Evolutionary conservation across 2,888 invertebrate genomes (phyloP).

Genomic region (Periphyllus acericola): DNA sequence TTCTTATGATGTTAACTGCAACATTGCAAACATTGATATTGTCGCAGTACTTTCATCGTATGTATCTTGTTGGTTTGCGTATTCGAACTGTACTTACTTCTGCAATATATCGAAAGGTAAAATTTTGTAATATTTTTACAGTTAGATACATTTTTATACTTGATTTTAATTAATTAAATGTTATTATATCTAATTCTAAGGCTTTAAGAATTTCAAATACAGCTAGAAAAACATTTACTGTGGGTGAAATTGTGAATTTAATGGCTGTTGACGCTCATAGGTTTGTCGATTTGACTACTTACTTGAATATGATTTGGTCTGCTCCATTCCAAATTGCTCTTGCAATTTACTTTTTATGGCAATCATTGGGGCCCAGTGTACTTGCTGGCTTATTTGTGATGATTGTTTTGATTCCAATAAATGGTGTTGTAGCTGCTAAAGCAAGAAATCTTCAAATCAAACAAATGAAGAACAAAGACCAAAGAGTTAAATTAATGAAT

Average conservation of each 20-base stretch:
- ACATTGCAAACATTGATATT: slow-evolving; percentile 70
- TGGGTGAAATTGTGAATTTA: slow-evolving; percentile 70
- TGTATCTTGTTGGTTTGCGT: slow-evolving; percentile 71
- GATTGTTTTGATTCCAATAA: slow-evolving; percentile 72
- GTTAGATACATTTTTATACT: not conserved
- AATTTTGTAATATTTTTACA: not conserved
- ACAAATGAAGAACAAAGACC: slow-evolving; percentile 72
- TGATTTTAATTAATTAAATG: not conserved
- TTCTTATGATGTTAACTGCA: slow-evolving; percentile 70
- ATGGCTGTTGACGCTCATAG: slow-evolving; percentile 70
- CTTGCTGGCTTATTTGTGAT: slow-evolving; percentile 71
- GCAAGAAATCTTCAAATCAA: slow-evolving; percentile 69
- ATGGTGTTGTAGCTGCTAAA: slow-evolving; percentile 68
- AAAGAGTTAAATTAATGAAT: slow-evolving; percentile 69
- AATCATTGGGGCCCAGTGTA: slow-evolving; percentile 70
- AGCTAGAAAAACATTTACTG: slow-evolving; percentile 68
- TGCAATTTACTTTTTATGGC: slow-evolving; percentile 70
- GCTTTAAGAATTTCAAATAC: slow-evolving; percentile 67
- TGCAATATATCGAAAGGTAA: slow-evolving; percentile 70
- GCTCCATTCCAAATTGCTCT: slow-evolving; percentile 71
- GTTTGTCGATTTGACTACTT: slow-evolving; percentile 68
- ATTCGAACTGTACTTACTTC: slow-evolving; percentile 71
- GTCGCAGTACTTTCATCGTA: slow-evolving; percentile 71
- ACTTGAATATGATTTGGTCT: slow-evolving; percentile 70
- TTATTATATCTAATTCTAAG: slow-evolving; percentile 63